Evolutionary conservation across 2,888 invertebrate genomes (phyloP).

Genomic region (Atrina japonica): DNA sequence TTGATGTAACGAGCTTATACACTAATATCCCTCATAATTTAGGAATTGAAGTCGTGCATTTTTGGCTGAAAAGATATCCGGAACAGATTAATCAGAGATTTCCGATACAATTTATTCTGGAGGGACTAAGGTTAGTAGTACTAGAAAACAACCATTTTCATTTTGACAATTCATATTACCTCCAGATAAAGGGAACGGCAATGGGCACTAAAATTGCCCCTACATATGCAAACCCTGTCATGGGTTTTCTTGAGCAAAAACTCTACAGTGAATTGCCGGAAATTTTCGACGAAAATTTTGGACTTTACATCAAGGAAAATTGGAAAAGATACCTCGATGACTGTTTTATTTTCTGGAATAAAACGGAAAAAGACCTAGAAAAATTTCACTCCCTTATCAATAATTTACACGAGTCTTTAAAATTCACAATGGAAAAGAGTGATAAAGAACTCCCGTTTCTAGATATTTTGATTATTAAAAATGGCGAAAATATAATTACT

Average conservation of each 20-base stretch:
- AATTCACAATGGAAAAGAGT: no score
- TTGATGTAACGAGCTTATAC: constrained; percentile 30
- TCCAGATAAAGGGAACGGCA: constrained; percentile 36
- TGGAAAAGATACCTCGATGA: no score
- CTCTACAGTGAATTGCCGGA: no score
- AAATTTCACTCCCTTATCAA: no score
- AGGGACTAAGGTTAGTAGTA: constrained; percentile 22
- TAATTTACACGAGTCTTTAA: no score
- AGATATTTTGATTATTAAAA: no score
- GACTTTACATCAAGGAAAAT: no score
- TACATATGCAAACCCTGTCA: constrained; percentile 35
- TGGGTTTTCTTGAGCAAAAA: constrained; percentile 16
- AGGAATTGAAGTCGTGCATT: constrained; percentile 24
- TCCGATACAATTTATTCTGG: constrained; percentile 29
- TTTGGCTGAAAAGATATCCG: constrained; percentile 19
- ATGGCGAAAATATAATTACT: no score
- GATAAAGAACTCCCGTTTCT: no score
- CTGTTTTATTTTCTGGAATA: no score
- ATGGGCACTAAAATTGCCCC: constrained; percentile 38
- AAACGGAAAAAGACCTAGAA: no score
- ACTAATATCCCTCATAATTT: constrained; percentile 26
- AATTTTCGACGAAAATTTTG: no score
- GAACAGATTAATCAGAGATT: constrained; percentile 8
- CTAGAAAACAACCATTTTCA: constrained; percentile 36
- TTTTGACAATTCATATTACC: constrained; percentile 27